Conservation (phyloP, 2,113 vertebrate species). For the Himantopus leucocephalus region DNA sequence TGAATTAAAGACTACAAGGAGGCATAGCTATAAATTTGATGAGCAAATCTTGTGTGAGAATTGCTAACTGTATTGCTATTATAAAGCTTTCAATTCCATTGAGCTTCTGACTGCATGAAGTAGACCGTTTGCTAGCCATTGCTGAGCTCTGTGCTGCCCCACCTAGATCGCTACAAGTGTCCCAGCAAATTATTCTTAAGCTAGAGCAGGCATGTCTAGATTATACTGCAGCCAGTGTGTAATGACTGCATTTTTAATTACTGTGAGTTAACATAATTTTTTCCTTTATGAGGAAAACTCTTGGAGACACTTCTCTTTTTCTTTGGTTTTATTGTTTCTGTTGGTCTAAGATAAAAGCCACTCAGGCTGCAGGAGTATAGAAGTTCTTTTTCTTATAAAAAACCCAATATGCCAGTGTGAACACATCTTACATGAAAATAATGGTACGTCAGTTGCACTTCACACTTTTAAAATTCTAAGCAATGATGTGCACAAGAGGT, state of each 20-base stretch:
- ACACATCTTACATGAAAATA: not conserved
- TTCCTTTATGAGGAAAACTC: constrained; percentile 46
- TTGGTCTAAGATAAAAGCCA: constrained; percentile 44
- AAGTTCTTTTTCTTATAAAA: not conserved
- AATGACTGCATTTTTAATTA: constrained; percentile 60
- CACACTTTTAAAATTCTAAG: not conserved
- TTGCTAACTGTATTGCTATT: not conserved
- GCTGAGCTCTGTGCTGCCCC: not conserved
- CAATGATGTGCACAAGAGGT: not conserved
- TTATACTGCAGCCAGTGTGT: constrained; percentile 20
- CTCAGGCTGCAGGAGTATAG: not conserved
- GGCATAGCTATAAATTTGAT: not conserved
- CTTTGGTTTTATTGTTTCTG: constrained; percentile 40
- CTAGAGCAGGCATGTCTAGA: constrained; percentile 40
- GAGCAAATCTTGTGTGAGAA: not conserved
- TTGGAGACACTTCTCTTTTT: constrained; percentile 10
- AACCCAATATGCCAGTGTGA: not conserved
- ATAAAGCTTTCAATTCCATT: not conserved
- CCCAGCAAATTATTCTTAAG: not conserved
- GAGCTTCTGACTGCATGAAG: not conserved
- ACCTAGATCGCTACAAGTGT: not conserved
- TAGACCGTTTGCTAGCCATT: not conserved
- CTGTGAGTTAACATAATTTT: constrained; percentile 39
- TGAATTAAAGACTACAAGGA: not conserved
- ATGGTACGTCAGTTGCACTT: not conserved